Base-by-base conservation (phyloP, 2,888 invertebrate species). In the Pammene aurita region DNA sequence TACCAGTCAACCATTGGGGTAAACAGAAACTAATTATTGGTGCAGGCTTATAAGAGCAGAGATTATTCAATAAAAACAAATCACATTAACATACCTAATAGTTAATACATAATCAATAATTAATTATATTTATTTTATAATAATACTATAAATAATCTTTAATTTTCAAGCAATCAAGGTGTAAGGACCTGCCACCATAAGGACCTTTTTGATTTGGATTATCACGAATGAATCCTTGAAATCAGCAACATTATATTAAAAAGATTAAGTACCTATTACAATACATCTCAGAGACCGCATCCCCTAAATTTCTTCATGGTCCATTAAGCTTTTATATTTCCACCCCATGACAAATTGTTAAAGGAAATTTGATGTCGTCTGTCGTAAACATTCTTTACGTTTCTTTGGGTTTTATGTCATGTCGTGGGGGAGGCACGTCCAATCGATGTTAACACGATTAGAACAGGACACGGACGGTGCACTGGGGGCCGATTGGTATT, bases 401-500 rank as follows among this genome's bases (percentile, higher is more conserved):
- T 64, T 44, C 63, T 68, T 68, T 63, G 67, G 57, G 26, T 54
- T 67, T 41, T 35, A 38, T 34, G 61, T 62, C 62, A 42, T 68
- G 64, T 60, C 58, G 54, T 61, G 60, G 63, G 71, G 67, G 63
- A 55, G 41, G 66, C 5, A 38, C 18, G 48, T 63, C 72, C 69
- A 77, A 81, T 81, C 79, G 76, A 78, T 82, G 77, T 69, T 75
- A 79, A 80, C 75, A 72, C 73, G 77, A 81, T 83, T 77, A 80
- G 78, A 76, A 75, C 73, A 71, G 73, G 76, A 75, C 72, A 13
- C 18, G 18, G 50, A 77, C 75, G 76, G 71, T 65, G 66, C 54
- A 54, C 54, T 18, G 57, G 38, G 69, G 56, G 7, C 48, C 50
- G 42, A 57, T 68, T 34, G 42, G 63, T 35, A 2, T 63, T 57